phyloP scores from a whole-genome alignment of 2,113 vertebrate species.

The Neoarius graeffei region DNA sequence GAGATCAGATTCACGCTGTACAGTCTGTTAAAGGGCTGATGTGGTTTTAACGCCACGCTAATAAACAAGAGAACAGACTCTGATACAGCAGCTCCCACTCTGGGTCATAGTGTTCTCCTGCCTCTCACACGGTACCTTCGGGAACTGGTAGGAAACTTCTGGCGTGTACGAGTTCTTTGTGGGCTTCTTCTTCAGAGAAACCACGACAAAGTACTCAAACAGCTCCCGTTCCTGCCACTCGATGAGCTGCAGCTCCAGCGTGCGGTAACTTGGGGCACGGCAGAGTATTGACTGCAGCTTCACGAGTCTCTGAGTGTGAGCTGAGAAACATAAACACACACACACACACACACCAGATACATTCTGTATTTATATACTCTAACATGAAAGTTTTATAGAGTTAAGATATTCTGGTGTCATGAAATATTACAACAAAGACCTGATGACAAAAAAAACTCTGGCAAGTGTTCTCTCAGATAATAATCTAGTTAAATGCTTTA shows the following conservation, averaged over 20 bases:
- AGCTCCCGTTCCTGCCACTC: conserved; percentile 98
- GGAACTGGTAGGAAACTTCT: conserved; percentile 97
- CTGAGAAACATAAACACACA: conserved; percentile 64
- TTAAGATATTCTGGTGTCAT: background rate
- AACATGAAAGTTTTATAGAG: background rate
- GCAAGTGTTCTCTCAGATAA: background rate
- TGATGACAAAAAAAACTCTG: background rate
- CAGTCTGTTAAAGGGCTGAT: background rate
- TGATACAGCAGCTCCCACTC: background rate
- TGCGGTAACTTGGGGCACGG: conserved; percentile 92
- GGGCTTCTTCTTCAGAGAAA: conserved; percentile 95
- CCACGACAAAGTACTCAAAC: conserved; percentile 97
- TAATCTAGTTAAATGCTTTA: background rate
- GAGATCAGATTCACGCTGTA: background rate
- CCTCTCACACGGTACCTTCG: conserved; percentile 79
- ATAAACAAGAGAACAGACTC: background rate
- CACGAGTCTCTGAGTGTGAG: conserved; percentile 92
- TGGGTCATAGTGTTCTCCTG: background rate
- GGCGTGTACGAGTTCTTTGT: conserved; percentile 91
- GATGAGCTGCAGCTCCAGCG: conserved; percentile 93
- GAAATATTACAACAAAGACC: background rate
- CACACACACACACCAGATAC: no score
- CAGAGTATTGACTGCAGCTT: conserved; percentile 95
- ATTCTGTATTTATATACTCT: background rate
- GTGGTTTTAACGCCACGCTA: background rate